Percentiles rank a stretch among this genome's conserved stretches.
phyloP scores from a whole-genome alignment of 2,797 vertebrate genomes.

The Hapalemur alaotrensis region DNA sequence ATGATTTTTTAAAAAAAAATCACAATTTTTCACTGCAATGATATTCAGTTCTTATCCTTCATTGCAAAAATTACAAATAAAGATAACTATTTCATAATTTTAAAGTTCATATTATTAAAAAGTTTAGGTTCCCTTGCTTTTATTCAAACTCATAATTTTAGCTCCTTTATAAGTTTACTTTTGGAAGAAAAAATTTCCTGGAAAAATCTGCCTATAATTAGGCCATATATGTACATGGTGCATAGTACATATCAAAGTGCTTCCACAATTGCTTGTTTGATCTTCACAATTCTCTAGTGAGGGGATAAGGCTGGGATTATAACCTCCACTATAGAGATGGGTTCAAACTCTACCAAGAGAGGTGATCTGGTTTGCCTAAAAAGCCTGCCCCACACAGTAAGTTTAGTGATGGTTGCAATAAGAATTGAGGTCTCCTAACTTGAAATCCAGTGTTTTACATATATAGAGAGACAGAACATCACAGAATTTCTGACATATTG shows the following conservation, averaged over 20 bases:
- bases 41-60: background rate
- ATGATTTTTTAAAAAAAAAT: background rate
- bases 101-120: slow-evolving; percentile 7
- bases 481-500: background rate
- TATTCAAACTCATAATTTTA: slow-evolving; percentile 6
- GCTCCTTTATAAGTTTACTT: slow-evolving; percentile 16
- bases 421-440: slow-evolving; percentile 15
- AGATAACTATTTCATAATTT: background rate
- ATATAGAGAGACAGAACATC: background rate
- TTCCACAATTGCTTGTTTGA: background rate
- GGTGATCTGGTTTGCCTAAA: background rate
- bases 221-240: background rate
- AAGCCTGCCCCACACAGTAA: background rate
- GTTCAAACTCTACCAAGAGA: background rate
- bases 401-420: background rate
- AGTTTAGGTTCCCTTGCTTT: background rate
- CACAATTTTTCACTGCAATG: background rate
- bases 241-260: background rate
- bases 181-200: background rate
- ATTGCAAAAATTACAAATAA: slow-evolving; percentile 25
- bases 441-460: background rate
- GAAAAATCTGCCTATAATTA: background rate
- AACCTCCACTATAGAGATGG: background rate
- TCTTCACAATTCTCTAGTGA: background rate
- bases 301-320: background rate